A percentile compares a stretch with the other conserved stretches of the same genome.
phyloP scores from a whole-genome alignment of 2,113 vertebrate genomes.

The Turdus rufiventris region DNA sequence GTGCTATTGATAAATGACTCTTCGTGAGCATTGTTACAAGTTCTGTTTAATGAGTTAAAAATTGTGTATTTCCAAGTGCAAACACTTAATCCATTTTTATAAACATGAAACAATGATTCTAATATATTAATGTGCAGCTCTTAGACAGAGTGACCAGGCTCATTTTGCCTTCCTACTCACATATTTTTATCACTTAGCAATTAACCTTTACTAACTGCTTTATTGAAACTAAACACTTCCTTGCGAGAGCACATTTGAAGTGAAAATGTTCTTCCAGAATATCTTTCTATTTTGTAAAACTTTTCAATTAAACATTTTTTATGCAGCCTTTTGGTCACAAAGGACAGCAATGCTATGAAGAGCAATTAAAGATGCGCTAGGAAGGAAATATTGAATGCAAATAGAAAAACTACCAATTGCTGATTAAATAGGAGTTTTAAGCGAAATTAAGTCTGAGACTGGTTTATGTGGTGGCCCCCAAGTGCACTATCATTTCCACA shows the following conservation, averaged over 20 bases:
- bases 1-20: constrained; percentile 2
- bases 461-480: neutral
- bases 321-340: neutral
- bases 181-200: constrained; percentile 58
- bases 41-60: constrained; percentile 16
- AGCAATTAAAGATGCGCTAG: neutral
- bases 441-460: neutral
- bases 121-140: constrained; percentile 43
- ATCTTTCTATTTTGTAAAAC: neutral
- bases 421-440: neutral
- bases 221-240: constrained; percentile 55
- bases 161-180: constrained; percentile 38
- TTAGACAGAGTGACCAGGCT: neutral
- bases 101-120: constrained; percentile 35
- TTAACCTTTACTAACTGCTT: constrained; percentile 64
- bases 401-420: neutral
- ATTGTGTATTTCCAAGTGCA: constrained; percentile 23
- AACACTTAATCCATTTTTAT: constrained; percentile 31
- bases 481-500: neutral
- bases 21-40: constrained; percentile 16
- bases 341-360: neutral
- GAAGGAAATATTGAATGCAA: neutral
- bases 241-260: constrained; percentile 44
- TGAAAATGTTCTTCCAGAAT: constrained; percentile 15
- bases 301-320: constrained; percentile 21